These are phyloP conservation scores for Stegostoma tigrinum DNA, from an alignment of 2,113 vertebrate species.

Conservation along the genomic window DNA sequence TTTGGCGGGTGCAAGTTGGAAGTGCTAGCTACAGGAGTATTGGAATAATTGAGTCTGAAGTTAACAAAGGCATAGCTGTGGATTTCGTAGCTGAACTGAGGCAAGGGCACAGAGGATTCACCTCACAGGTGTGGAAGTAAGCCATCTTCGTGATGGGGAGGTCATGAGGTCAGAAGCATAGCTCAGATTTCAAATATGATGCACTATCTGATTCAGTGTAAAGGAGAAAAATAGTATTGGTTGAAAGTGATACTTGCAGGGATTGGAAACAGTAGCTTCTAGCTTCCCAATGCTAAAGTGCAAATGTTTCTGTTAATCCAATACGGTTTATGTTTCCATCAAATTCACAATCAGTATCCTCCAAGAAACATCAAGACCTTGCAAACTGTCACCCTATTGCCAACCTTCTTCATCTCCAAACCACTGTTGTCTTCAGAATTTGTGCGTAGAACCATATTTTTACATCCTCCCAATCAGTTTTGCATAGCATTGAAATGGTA, in stretches of 20 bases:
- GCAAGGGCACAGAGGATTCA: background rate
- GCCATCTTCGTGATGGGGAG: background rate
- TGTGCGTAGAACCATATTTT: no score
- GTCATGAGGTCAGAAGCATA: background rate
- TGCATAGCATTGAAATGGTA: no score
- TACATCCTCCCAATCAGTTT: no score
- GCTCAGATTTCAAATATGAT: background rate
- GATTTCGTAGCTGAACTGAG: background rate
- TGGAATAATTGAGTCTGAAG: background rate
- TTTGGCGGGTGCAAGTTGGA: background rate
- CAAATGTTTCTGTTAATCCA: background rate
- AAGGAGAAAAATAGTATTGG: background rate
- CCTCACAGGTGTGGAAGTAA: background rate
- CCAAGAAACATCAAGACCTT: background rate
- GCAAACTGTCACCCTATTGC: background rate
- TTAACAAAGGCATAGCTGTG: background rate
- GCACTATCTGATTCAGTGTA: background rate
- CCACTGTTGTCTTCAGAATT: no score
- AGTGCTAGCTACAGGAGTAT: background rate
- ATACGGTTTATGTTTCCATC: background rate
- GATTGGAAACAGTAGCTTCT: background rate
- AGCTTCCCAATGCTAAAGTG: background rate
- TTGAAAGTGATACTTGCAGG: background rate
- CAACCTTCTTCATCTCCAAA: background rate
- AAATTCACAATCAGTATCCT: background rate